phyloP scores from a whole-genome alignment of 2,113 vertebrate species.

The Pachycephala philippinensis region DNA sequence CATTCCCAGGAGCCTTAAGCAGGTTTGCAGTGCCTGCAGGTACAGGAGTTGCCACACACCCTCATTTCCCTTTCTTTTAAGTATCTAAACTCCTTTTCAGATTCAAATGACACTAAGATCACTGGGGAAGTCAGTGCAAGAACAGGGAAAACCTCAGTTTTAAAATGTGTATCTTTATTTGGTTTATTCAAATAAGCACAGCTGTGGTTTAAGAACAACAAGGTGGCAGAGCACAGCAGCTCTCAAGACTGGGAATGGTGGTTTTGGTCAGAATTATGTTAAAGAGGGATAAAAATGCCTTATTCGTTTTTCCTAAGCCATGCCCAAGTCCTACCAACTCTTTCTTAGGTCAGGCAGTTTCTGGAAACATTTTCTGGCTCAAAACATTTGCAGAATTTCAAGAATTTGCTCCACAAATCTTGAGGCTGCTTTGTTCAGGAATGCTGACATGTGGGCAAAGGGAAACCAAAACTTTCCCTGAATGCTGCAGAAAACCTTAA shows the following conservation, averaged over 20 bases:
- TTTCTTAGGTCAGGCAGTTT: not conserved
- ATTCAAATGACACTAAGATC: not conserved
- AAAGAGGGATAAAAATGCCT: not conserved
- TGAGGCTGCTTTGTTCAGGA: slow-evolving; percentile 37
- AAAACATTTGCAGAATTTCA: slow-evolving; percentile 40
- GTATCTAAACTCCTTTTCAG: not conserved
- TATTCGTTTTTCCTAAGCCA: not conserved
- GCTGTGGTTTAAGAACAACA: not conserved
- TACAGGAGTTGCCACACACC: not conserved
- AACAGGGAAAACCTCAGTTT: not conserved
- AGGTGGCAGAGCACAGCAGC: not conserved
- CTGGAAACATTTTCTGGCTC: slow-evolving; percentile 17
- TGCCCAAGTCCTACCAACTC: not conserved
- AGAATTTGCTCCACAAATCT: slow-evolving; percentile 41
- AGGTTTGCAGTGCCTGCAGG: not conserved
- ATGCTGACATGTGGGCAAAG: slow-evolving; percentile 46
- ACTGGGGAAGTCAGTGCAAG: not conserved
- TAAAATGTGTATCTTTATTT: not conserved
- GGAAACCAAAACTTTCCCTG: slow-evolving; percentile 32
- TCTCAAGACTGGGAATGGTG: not conserved
- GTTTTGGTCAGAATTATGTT: not conserved
- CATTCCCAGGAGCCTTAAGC: not conserved
- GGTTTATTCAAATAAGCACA: not conserved
- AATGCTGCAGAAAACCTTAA: slow-evolving; percentile 22
- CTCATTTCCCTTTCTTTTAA: not conserved